A percentile compares a stretch with the other conserved stretches of the same genome.
Evolutionary conservation across 2,888 invertebrate species (phyloP).

Genomic region (Quadroppia sp.): DNA sequence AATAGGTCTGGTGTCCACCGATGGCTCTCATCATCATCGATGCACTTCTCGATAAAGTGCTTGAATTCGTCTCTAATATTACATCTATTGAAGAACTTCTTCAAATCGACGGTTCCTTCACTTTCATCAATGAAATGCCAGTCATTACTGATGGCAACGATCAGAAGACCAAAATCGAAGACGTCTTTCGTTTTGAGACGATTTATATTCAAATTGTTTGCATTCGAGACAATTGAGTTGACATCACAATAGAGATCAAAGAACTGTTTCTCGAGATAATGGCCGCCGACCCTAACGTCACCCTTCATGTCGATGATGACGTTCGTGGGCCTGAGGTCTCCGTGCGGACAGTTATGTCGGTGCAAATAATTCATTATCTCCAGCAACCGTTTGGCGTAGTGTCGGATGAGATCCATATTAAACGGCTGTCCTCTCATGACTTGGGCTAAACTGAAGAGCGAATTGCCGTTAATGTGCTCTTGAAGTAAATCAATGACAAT

Average conservation of each 20-base stretch:
- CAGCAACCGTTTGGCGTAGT: constrained; percentile 68
- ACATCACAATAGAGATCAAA: constrained; percentile 58
- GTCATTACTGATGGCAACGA: constrained; percentile 31
- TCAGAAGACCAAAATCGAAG: constrained; percentile 12
- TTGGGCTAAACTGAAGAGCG: constrained; percentile 57
- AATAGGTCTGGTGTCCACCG: constrained; percentile 20
- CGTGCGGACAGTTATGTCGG: constrained; percentile 73
- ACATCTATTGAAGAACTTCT: not conserved
- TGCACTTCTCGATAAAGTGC: constrained; percentile 15
- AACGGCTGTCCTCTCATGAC: constrained; percentile 56
- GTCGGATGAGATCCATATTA: constrained; percentile 60
- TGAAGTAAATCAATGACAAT: constrained; percentile 59
- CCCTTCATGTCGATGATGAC: constrained; percentile 53
- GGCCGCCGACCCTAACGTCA: constrained; percentile 63
- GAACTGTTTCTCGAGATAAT: constrained; percentile 65
- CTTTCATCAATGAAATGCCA: constrained; percentile 1
- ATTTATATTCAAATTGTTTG: constrained; percentile 23
- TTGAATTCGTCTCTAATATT: not conserved
- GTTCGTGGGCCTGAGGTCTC: constrained; percentile 63
- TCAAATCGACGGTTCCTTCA: not conserved
- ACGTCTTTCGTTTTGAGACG: constrained; percentile 14
- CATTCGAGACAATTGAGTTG: not conserved
- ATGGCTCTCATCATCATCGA: constrained; percentile 7
- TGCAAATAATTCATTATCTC: constrained; percentile 74
- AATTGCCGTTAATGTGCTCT: constrained; percentile 55